Evolutionary conservation across 2,888 invertebrate species (phyloP), one percentile per base, ranked within the genome.

Genomic region (Odontocolon sp.): DNA sequence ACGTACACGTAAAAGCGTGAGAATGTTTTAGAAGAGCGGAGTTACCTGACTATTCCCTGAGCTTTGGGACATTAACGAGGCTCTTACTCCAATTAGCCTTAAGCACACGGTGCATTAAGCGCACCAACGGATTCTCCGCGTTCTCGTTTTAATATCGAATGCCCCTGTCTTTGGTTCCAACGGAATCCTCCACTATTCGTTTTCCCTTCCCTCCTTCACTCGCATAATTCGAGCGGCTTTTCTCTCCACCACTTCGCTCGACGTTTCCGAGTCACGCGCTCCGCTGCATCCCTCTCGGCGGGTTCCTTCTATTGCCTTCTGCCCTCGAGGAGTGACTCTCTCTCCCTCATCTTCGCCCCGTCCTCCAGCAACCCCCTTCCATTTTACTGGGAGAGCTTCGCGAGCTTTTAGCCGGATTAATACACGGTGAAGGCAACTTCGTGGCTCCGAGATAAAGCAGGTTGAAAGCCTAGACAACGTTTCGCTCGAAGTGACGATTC

Each of bases 351-450:
- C n/a, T n/a, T 50, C 64, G 45, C 11, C 21, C 59, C 26, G 31
- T 70, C 64, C 40, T 69, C 38, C 11, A 31, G 26, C 40, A n/a
- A n/a, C n/a, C n/a, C n/a, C n/a, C n/a, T n/a, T n/a, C n/a, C n/a
- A n/a, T n/a, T 11, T 5, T 40, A 21, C 23, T 33, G 40, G 33
- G 52, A 33, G 54, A 66, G 69, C 57, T 66, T 61, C 57, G 67
- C 67, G 67, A 83, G 87, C 87, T 87, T 87, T 88, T 88, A 87
- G 87, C 81, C 77, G 85, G 83, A 88, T 88, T 88, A 87, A 86
- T 85, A 81, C 77, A 70, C 81, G 63, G 77, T 61, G 63, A 54
- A 70, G 80, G 77, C 74, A 28, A 70, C 66, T 45, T 54, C 54
- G 23, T 18, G 70, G 18, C 54, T 47, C 45, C 42, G 26, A 18